Base-by-base conservation (phyloP, 2,113 vertebrate genomes). In the Colinus virginianus region DNA sequence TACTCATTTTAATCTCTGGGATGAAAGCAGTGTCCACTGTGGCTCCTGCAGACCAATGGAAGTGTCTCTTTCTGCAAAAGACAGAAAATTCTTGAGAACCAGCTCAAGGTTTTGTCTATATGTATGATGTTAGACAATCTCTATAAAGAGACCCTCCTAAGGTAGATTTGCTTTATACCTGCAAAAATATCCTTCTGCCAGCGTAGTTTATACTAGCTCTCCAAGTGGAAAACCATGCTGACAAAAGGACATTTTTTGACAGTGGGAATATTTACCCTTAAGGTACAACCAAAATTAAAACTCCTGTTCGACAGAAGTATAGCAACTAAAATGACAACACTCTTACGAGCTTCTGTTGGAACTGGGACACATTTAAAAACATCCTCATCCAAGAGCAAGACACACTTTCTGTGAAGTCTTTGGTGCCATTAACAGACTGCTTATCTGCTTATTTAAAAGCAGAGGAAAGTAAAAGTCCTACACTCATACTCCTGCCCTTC, bases 101-200 rank as follows among this genome's bases (percentile, higher is more conserved):
- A 80, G 21, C 32, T 74, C 13, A 67, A 80, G 76, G 67, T 14
- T 72, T 89, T n/a, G 5, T 66, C 58, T 74, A n/a, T 48, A 28
- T 25, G n/a, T 48, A 36, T 12, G 32, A 15, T 20, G 14, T 45
- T 86, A 63, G 43, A 86, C 77, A 21, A 76, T 58, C 32, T 93
- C 76, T 85, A 26, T 90, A 64, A 87, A 59, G 90, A 91, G 71
- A 70, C 12, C 9, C 69, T 85, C 45, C 38, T 87, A 55, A 63
- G 34, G 34, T 2, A 67, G 59, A 55, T 61, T 85, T 19, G 6
- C 2, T 66, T 6, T 36, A 28, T 20, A 67, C 15, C 25, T 22
- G 34, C 21, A 91, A 67, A 82, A 77, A 78, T 32, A 4, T 67
- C 28, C 77, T 83, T 84, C 84, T 91, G 68, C 51, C 79, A 86